Percentiles rank a stretch among this genome's conserved stretches.
Evolutionary conservation across 2,113 vertebrate species (phyloP).

Genomic region (Heterochromis multidens): DNA sequence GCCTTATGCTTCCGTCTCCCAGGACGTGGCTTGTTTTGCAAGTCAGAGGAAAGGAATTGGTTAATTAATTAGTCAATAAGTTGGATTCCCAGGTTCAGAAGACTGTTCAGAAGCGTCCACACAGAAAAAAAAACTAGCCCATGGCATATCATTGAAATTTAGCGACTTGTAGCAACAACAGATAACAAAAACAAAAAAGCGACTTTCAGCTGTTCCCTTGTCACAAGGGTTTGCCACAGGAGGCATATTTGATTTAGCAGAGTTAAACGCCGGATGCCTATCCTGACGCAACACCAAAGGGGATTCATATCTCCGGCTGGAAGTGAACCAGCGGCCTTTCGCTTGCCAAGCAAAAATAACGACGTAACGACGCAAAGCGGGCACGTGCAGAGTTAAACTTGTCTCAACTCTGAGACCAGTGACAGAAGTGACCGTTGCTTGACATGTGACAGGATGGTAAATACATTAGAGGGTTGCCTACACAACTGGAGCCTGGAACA

Average conservation of each 20-base stretch:
- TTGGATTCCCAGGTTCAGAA: no score
- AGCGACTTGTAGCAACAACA: fast-evolving
- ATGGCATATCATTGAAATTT: background rate
- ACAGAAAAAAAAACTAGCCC: fast-evolving
- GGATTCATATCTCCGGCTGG: background rate
- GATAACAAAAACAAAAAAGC: background rate
- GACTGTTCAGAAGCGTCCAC: fast-evolving
- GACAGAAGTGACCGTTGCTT: background rate
- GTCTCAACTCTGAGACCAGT: background rate
- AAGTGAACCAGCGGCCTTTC: fast-evolving
- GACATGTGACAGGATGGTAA: fast-evolving
- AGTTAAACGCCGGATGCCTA: background rate
- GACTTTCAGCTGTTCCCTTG: background rate
- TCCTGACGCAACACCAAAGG: background rate
- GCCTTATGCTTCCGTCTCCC: background rate
- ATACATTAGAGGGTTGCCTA: background rate
- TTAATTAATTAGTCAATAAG: no score
- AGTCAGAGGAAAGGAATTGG: no score
- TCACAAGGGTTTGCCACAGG: background rate
- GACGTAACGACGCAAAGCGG: no score
- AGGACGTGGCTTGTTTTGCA: no score
- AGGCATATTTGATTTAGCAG: background rate
- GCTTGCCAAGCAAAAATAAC: background rate
- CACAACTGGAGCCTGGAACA: background rate
- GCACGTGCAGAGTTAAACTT: no score